Conservation (phyloP, 37 sponge, comb jelly and placozoan species). For the Haliclona indistincta region DNA sequence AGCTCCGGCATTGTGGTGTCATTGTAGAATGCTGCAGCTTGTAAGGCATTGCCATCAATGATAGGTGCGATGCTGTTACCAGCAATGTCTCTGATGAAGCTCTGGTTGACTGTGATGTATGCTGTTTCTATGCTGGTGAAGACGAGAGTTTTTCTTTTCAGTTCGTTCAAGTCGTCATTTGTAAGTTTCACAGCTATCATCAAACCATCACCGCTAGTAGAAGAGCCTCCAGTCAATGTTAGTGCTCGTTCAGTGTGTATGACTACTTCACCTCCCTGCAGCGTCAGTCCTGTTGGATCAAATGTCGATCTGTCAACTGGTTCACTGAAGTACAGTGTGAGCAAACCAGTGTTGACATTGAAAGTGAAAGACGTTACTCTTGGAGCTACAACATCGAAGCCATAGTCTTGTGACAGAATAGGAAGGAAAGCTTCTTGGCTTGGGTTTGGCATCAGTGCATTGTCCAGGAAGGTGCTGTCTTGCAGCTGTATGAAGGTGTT, state of each 20-base stretch:
- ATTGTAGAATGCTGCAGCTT: slow-evolving; percentile 43
- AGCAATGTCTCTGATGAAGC: slow-evolving; percentile 83
- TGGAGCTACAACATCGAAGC: slow-evolving; percentile 66
- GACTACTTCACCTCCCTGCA: slow-evolving; percentile 46
- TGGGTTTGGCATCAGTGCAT: slow-evolving; percentile 59
- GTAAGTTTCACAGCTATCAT: slow-evolving; percentile 44
- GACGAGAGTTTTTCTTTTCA: slow-evolving; percentile 72
- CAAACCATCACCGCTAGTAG: slow-evolving; percentile 76
- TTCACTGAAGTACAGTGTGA: slow-evolving; percentile 84
- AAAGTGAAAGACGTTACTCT: slow-evolving; percentile 55
- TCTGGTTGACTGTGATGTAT: slow-evolving; percentile 52
- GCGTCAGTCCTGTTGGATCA: slow-evolving; percentile 55
- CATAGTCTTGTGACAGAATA: slow-evolving; percentile 11
- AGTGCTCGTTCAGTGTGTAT: slow-evolving; percentile 22
- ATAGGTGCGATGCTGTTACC: slow-evolving; percentile 73
- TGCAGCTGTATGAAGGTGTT: slow-evolving; percentile 64
- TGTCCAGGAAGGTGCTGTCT: slow-evolving; percentile 62
- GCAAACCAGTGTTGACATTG: slow-evolving; percentile 57
- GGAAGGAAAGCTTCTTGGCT: slow-evolving; percentile 17
- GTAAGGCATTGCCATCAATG: slow-evolving; percentile 62
- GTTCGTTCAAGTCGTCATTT: slow-evolving; percentile 68
- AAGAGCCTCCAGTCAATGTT: slow-evolving; percentile 69
- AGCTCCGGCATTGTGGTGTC: slow-evolving; percentile 80
- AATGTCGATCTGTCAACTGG: slow-evolving; percentile 80
- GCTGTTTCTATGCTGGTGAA: slow-evolving; percentile 55